Evolutionary conservation across 2,797 vertebrate species (phyloP).

Genomic region (Neostethus bicornis): DNA sequence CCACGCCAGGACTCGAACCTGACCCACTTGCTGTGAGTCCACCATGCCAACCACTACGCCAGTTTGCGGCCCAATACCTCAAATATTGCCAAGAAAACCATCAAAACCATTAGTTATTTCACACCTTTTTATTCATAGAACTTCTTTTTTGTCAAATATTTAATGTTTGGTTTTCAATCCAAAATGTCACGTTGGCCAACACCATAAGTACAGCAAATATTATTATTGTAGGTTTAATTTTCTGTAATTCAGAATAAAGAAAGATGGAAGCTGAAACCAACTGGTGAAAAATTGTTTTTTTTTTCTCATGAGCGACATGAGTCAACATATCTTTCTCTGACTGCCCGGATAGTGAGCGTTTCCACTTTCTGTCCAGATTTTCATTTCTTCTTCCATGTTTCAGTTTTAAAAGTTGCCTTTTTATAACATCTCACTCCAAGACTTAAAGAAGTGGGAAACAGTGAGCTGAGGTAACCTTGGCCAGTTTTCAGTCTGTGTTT

Average conservation of each 20-base stretch:
- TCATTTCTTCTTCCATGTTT: conserved; percentile 35
- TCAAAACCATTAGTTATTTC: too few species aligned
- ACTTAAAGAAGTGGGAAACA: neutral
- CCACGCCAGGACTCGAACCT: too few species aligned
- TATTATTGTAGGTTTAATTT: too few species aligned
- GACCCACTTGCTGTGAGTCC: too few species aligned
- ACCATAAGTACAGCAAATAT: too few species aligned
- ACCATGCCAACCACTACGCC: too few species aligned
- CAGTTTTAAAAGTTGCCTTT: conserved; percentile 38
- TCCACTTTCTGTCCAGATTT: conserved; percentile 40
- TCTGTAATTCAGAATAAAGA: conserved; percentile 51
- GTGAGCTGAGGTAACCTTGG: neutral
- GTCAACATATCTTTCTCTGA: conserved; percentile 34
- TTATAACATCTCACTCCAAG: conserved; percentile 57
- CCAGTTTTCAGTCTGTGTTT: conserved; percentile 45
- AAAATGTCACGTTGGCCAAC: too few species aligned
- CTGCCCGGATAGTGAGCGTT: conserved; percentile 55
- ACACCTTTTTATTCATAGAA: too few species aligned
- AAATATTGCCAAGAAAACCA: too few species aligned
- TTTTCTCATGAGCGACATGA: conserved; percentile 41
- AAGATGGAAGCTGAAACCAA: conserved; percentile 38
- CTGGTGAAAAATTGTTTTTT: conserved; percentile 42
- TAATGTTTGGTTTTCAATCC: too few species aligned
- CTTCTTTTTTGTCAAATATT: too few species aligned
- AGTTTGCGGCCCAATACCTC: too few species aligned